phyloP scores from a whole-genome alignment of 64 coral and sea anemone genomes.

The Dendrophyllia cribrosa region DNA sequence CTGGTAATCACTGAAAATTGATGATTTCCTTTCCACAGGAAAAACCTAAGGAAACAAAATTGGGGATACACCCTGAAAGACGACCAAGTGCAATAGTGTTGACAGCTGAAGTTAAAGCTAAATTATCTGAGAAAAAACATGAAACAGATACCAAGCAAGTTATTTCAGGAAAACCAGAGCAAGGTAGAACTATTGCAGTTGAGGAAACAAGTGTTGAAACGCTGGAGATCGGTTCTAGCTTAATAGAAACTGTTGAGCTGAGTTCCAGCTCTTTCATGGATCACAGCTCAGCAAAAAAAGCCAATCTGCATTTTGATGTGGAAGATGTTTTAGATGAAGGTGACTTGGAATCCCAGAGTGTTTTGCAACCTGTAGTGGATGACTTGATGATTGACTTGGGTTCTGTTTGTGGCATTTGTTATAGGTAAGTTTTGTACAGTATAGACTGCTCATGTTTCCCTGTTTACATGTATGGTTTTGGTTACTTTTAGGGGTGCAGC shows the following conservation, averaged over 20 bases:
- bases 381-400: slow-evolving; percentile 91
- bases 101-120: slow-evolving; percentile 46
- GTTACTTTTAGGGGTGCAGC: no score
- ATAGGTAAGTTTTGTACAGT: slow-evolving; percentile 55
- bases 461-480: no score
- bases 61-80: slow-evolving; percentile 54
- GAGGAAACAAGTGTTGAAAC: slow-evolving; percentile 71
- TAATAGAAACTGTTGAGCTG: slow-evolving; percentile 74
- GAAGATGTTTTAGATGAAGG: slow-evolving; percentile 79
- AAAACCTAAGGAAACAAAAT: slow-evolving; percentile 72
- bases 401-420: slow-evolving; percentile 84
- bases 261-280: slow-evolving; percentile 82
- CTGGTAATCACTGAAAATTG: neutral
- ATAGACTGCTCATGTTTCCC: neutral
- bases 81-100: slow-evolving; percentile 47
- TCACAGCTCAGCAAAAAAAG: slow-evolving; percentile 64
- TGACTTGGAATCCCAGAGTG: slow-evolving; percentile 64
- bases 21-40: slow-evolving; percentile 35
- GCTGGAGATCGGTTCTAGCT: slow-evolving; percentile 50
- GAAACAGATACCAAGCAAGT: neutral
- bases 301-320: slow-evolving; percentile 82
- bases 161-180: slow-evolving; percentile 18
- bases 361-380: slow-evolving; percentile 69
- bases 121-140: slow-evolving; percentile 29
- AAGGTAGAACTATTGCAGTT: slow-evolving; percentile 16